Base-by-base conservation (phyloP, 1,140 invertebrate species). In the Drosophila novamexicana region DNA sequence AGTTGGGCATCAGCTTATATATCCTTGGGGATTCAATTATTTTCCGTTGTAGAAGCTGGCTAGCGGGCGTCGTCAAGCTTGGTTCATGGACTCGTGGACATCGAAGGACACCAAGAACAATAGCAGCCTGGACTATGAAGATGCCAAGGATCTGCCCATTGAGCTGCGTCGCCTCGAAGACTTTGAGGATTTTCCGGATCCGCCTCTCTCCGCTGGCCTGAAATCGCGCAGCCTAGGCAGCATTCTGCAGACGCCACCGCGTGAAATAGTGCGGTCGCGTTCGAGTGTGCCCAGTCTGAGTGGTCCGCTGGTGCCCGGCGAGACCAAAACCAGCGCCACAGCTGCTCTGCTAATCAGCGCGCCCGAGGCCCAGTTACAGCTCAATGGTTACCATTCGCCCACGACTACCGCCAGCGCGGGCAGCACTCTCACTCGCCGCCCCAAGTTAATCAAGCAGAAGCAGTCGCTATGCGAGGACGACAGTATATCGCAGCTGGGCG, bases 111-210 rank as follows among this genome's bases (percentile, higher is more conserved):
- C 94, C 59, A 90, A 93, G 36, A 93, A 93, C 22, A 94, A 93
- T 81, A 93, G 93, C 44, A 95, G 94, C 74, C 93, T 95, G 57
- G 93, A 94, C 49, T 94, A 94, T 32, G 95, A 95, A 67, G 92
- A 83, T 93, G 94, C 66, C 95, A 95, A 96, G 75, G 96, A 98
- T 81, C 93, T 97, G 53, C 97, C 97, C 1, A 98, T 98, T 49
- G 97, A 98, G 93, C 92, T 98, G 22, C 94, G 97, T n/a, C 94
- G 97, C 18, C 93, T 98, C 44, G 97, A 98, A 85, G 96, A 97
- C 69, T 92, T 92, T 79, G 95, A 95, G 50, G 94, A 93, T 73
- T 93, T 93, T 75, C 86, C 94, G 36, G 88, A 93, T 70, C 77
- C 93, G 16, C 92, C 93, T 14, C 84, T 94, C 49, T 92, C 92